phyloP scores from a whole-genome alignment of 2,888 invertebrate genomes.

The Tolmerus cingulatus region DNA sequence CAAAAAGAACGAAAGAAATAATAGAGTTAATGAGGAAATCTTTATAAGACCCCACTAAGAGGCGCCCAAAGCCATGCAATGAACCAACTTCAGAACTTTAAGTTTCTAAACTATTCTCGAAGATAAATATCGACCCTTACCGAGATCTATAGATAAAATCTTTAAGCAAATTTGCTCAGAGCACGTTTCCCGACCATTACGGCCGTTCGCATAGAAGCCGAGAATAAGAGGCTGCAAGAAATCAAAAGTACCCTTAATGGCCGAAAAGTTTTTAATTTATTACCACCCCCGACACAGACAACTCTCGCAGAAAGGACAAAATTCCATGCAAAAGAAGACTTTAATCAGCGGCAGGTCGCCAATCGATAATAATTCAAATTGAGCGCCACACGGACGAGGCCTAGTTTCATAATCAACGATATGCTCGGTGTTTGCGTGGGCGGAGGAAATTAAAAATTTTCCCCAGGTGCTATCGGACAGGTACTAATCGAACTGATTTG shows the following conservation, averaged over 20 bases:
- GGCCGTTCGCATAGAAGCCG: neutral
- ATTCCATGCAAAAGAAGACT: neutral
- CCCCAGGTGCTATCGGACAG: neutral
- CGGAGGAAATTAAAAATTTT: conserved; percentile 23
- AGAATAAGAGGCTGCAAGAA: neutral
- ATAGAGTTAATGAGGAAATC: neutral
- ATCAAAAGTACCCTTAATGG: conserved; percentile 28
- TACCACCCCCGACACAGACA: neutral
- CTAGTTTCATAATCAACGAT: neutral
- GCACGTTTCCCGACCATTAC: neutral
- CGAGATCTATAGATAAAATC: neutral
- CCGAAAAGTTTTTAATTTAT: conserved; percentile 19
- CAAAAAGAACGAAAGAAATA: neutral
- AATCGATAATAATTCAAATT: neutral
- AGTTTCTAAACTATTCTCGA: neutral
- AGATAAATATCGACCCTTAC: neutral
- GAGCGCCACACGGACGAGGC: neutral
- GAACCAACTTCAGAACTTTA: neutral
- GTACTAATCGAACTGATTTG: neutral
- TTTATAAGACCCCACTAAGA: neutral
- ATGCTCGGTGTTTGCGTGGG: neutral
- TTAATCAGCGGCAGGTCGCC: neutral
- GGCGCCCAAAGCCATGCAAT: neutral
- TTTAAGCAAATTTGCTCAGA: neutral
- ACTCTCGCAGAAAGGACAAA: neutral